These are phyloP conservation scores for Endomychus coccineus DNA, from an alignment of 2,888 invertebrate genomes.

Conservation along the genomic window DNA sequence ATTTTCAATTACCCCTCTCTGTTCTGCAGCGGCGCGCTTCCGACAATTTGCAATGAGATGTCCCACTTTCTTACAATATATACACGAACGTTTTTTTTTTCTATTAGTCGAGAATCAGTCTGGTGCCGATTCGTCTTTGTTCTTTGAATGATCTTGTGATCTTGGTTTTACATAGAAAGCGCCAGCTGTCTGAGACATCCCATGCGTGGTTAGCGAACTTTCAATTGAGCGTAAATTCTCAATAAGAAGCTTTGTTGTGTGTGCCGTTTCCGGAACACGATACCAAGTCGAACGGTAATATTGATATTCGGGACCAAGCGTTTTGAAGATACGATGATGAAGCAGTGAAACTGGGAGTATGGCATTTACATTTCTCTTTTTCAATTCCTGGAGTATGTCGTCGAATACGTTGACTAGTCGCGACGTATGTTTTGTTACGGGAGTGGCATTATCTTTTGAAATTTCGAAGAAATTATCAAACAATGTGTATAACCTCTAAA, in stretches of 20 bases:
- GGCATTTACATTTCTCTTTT: conserved; percentile 17
- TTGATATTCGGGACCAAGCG: conserved; percentile 20
- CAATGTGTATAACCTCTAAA: too few relatives aligned
- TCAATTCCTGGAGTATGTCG: conserved; percentile 18
- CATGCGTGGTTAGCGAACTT: conserved; percentile 12
- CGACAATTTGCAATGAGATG: conserved; percentile 18
- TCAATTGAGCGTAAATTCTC: conserved; percentile 21
- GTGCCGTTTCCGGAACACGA: conserved; percentile 19
- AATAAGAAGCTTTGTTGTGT: conserved; percentile 20
- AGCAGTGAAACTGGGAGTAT: conserved; percentile 20
- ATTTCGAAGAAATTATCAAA: too few relatives aligned
- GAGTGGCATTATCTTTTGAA: too few relatives aligned
- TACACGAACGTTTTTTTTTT: conserved; percentile 15
- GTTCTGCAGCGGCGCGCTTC: conserved; percentile 4
- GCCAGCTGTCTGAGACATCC: conserved; percentile 10
- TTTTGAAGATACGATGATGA: conserved; percentile 24
- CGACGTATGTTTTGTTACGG: conserved; percentile 10
- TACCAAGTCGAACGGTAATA: conserved; percentile 23
- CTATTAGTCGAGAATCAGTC: conserved; percentile 12
- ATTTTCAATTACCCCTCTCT: too few relatives aligned
- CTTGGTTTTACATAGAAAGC: too few relatives aligned
- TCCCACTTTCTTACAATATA: conserved; percentile 20
- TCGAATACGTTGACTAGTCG: conserved; percentile 20
- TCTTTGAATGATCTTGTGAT: conserved; percentile 17
- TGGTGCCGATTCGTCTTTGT: conserved; percentile 3